These are phyloP conservation scores for Bufo gargarizans DNA, from an alignment of 2,113 vertebrate species.

Conservation along the genomic window DNA sequence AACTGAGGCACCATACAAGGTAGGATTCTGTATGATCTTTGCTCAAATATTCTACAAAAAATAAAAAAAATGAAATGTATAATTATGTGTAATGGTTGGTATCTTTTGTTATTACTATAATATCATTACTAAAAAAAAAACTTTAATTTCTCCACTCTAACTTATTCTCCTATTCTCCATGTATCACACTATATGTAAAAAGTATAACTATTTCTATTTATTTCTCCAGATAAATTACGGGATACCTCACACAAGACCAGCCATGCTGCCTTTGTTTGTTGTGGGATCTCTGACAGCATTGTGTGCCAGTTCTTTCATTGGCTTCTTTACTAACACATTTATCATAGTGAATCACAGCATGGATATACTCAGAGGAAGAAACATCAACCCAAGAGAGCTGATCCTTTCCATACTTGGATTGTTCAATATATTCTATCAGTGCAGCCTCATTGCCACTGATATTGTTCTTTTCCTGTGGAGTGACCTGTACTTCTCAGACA, in stretches of 20 bases:
- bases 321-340: constrained; percentile 6
- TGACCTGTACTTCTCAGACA: constrained; percentile 33
- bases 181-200: not conserved
- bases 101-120: too few species aligned
- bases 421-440: constrained; percentile 35
- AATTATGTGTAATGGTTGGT: too few species aligned
- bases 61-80: too few species aligned
- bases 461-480: not conserved
- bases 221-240: not conserved
- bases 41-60: too few species aligned
- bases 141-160: too few species aligned
- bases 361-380: not conserved
- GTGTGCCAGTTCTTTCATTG: not conserved
- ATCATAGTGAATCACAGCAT: constrained; percentile 23
- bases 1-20: too few species aligned
- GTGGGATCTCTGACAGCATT: not conserved
- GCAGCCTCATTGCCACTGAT: constrained; percentile 3
- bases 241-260: not conserved
- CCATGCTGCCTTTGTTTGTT: constrained; percentile 15
- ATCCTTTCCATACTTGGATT: constrained; percentile 27
- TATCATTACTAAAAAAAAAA: too few species aligned
- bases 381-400: not conserved
- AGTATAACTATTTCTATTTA: not conserved
- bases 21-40: too few species aligned
- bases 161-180: not conserved